Conservation (phyloP, 1,140 invertebrate genomes). For the Coboldia fuscipes region DNA sequence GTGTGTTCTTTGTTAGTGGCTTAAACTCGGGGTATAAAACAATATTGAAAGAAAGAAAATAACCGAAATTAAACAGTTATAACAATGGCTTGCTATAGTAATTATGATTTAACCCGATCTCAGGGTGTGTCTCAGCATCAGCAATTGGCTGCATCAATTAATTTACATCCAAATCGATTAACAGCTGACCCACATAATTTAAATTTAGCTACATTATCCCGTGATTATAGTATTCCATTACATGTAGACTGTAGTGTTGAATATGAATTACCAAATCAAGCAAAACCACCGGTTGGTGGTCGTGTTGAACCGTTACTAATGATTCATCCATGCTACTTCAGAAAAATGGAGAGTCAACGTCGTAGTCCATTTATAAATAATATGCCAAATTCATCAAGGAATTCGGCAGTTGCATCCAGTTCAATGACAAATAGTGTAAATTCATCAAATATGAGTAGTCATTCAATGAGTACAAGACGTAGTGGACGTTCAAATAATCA, state of each 20-base stretch:
- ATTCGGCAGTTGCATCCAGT: conserved; percentile 7
- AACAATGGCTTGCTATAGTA: conserved; percentile 20
- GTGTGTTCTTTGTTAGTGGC: neutral
- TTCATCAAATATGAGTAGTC: conserved; percentile 7
- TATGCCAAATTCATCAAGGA: conserved; percentile 26
- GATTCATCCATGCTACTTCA: conserved; percentile 70
- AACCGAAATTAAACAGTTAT: neutral
- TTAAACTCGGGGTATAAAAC: neutral
- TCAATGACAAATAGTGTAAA: conserved; percentile 10
- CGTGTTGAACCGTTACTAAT: conserved; percentile 53
- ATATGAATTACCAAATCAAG: conserved; percentile 61
- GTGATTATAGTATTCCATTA: conserved; percentile 54
- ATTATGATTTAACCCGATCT: conserved; percentile 17
- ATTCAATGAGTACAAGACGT: conserved; percentile 5
- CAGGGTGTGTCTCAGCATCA: conserved; percentile 7
- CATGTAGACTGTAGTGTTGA: conserved; percentile 69
- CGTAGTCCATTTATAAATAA: conserved; percentile 54
- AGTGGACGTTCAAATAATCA: conserved; percentile 4
- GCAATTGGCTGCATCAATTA: neutral
- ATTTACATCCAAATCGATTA: neutral
- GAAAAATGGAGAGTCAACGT: conserved; percentile 51
- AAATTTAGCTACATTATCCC: too few species aligned
- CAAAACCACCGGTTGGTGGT: conserved; percentile 53
- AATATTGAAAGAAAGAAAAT: neutral
- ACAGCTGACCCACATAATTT: conserved; percentile 26